Evolutionary conservation across 2,888 invertebrate genomes (phyloP), one percentile per base, ranked within the genome.

Genomic region (Allacma fusca): DNA sequence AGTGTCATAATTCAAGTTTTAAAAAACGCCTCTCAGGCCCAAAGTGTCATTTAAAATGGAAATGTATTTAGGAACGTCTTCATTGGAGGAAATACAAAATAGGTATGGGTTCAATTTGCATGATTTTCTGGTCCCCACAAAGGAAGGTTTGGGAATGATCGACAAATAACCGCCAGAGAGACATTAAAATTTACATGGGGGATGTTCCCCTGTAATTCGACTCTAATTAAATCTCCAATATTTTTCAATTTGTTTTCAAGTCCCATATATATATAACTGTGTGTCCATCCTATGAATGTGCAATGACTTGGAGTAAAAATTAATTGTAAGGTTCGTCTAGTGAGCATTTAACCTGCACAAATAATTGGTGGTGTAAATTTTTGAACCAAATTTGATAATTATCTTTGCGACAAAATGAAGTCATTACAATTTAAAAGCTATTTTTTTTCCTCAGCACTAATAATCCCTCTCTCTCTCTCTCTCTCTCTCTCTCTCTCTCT

Each of bases 201-300:
- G 9, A 40, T 70, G 1, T 50, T n/a, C 44, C 24, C 44, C 50
- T 4, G 21, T 44, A 70, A 70, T 70, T 70, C 26, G 26, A 44
- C 44, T 62, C 28, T 50, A 70, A 70, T 70, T 70, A 70, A 70
- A 70, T 76, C 71, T 40, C 71, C 50, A 77, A 69, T 50, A 73
- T 74, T 59, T 62, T 77, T 44, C 65, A 44, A 44, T 50, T 67
- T 75, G 65, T 50, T 65, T 72, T 59, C 50, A 40, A 13, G 40
- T 50, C 50, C 50, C 50, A 12, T 50, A 5, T n/a, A 5, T n/a
- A 1, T 50, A 1, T n/a, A 1, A 2, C 50, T n/a, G 1, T 50
- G 9, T n/a, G 9, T 50, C 16, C n/a, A 50, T 50, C 50, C 50
- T 16, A 19, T 50, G 50, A 50, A 50, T 50, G 1, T 50, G 2